These are phyloP conservation scores for Puntigrus tetrazona DNA, from an alignment of 2,113 vertebrate species.

Conservation along the genomic window DNA sequence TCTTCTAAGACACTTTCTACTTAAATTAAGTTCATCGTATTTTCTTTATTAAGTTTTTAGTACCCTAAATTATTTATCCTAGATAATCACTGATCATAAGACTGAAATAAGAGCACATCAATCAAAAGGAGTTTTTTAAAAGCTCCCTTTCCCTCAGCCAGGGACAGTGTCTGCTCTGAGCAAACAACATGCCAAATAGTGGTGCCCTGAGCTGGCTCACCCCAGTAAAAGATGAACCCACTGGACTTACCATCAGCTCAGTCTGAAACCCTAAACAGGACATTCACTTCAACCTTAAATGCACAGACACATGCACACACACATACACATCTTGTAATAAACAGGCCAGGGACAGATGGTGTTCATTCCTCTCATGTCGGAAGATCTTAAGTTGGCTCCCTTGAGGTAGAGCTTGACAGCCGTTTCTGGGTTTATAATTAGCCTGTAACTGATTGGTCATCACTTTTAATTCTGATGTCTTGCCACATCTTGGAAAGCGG, in stretches of 20 bases:
- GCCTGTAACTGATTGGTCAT: slow-evolving; percentile 56
- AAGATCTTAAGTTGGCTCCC: slow-evolving; percentile 57
- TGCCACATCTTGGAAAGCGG: slow-evolving; percentile 66
- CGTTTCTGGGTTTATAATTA: slow-evolving; percentile 61
- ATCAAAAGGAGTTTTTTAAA: slow-evolving; percentile 61
- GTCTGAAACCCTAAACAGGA: slow-evolving; percentile 46
- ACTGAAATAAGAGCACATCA: slow-evolving; percentile 73
- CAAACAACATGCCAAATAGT: slow-evolving; percentile 54
- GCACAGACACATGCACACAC: slow-evolving; percentile 34
- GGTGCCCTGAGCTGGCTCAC: slow-evolving; percentile 29
- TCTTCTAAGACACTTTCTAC: slow-evolving; percentile 50
- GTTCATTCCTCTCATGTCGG: slow-evolving; percentile 50
- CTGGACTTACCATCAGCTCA: slow-evolving; percentile 43
- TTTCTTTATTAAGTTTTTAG: slow-evolving; percentile 78
- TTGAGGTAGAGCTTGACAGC: slow-evolving; percentile 48
- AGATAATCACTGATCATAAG: slow-evolving; percentile 79
- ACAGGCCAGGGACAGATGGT: slow-evolving; percentile 60
- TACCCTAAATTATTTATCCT: slow-evolving; percentile 75
- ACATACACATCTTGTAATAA: slow-evolving; percentile 26
- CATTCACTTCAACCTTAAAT: slow-evolving; percentile 33
- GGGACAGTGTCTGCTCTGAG: slow-evolving; percentile 45
- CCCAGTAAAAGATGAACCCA: slow-evolving; percentile 37
- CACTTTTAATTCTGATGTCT: slow-evolving; percentile 69
- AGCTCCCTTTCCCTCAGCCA: slow-evolving; percentile 52
- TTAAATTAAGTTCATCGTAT: slow-evolving; percentile 50